A percentile compares a stretch with the other conserved stretches of the same genome.
These are phyloP conservation scores for Drosophila punjabiensis DNA, from an alignment of 1,140 invertebrate genomes.

Conservation along the genomic window DNA sequence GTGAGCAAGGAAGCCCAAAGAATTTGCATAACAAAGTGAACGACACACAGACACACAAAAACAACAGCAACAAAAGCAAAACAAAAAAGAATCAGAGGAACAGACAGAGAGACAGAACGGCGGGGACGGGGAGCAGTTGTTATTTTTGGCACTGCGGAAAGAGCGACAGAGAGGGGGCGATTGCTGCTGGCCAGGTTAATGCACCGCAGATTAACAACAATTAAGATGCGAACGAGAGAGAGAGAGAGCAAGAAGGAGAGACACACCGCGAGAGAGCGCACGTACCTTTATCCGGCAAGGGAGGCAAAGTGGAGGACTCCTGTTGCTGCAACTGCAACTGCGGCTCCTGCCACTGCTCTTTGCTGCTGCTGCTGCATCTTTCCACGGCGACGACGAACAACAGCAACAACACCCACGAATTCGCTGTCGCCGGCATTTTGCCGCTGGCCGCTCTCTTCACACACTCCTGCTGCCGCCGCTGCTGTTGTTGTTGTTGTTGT, in stretches of 20 bases:
- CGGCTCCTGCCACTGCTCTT: conserved; percentile 49
- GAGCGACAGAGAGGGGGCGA: not conserved
- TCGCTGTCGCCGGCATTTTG: conserved; percentile 79
- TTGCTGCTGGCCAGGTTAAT: conserved; percentile 54
- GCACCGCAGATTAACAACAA: conserved; percentile 65
- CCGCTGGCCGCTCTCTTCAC: conserved; percentile 53
- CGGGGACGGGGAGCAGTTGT: conserved; percentile 41
- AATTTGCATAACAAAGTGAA: conserved; percentile 79
- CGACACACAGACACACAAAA: conserved; percentile 10
- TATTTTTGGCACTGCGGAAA: conserved; percentile 70
- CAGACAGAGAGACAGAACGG: conserved; percentile 2
- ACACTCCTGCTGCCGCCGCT: conserved; percentile 14
- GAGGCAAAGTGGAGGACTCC: conserved; percentile 60
- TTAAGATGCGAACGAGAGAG: conserved; percentile 33
- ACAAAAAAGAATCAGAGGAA: conserved; percentile 7
- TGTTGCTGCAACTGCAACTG: conserved; percentile 74
- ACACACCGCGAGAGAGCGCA: conserved; percentile 15
- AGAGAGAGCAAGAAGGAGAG: not conserved
- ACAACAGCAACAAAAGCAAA: not conserved
- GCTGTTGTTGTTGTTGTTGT: conserved; percentile 20
- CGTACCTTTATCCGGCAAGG: conserved; percentile 70
- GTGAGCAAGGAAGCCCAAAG: conserved; percentile 44
- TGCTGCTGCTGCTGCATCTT: conserved; percentile 48
- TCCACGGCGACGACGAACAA: conserved; percentile 52
- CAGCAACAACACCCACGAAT: conserved; percentile 70